Base-by-base conservation (phyloP, 2,797 vertebrate genomes). In the Caiman crocodilus region DNA sequence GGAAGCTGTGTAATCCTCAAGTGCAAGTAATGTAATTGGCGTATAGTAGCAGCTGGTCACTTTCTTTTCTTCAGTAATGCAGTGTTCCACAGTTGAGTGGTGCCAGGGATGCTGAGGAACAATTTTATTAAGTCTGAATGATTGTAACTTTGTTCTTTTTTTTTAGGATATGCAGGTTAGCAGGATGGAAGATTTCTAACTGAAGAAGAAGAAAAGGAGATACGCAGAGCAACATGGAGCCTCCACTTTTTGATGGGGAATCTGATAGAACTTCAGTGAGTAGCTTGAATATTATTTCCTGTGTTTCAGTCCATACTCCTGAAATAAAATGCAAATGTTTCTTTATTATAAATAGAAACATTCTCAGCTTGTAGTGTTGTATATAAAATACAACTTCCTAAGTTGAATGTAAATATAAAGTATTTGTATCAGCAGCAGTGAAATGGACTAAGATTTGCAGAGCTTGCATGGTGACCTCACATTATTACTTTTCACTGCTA, bases 231-330 rank as follows among this genome's bases (percentile, higher is more conserved):
- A 96, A 88, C 90, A 98, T 98, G 98, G 98, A 98, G 88, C 84
- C 91, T 0, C 0, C 92, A 88, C 89, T 79, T 0, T n/a, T 80
- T 92, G 97, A 98, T 11, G 97, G 96, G 92, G 98, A 98, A n/a
- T 86, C 92, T 75, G 97, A 98, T 30, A 96, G 92, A 93, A 96
- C 90, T 96, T 97, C 82, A 94, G 98, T 98, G 89, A 98, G 98
- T 98, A 96, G 67, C 82, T 93, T 73, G 82, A 85, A 74, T 60
- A 20, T 56, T 64, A 11, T 16, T 59, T 88, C 50, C 9, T 61
- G 18, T 82, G 8, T 61, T 65, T 55, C 86, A 30, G 30, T 65
- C 10, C 42, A 50, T 50, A 50, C 42, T 50, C 42, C 42, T 50
- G 42, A 50, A 50, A 50, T 50, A 50, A 50, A 50, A 50, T 50